Base-by-base conservation (phyloP, 2,888 invertebrate species). In the Pammene fasciana region DNA sequence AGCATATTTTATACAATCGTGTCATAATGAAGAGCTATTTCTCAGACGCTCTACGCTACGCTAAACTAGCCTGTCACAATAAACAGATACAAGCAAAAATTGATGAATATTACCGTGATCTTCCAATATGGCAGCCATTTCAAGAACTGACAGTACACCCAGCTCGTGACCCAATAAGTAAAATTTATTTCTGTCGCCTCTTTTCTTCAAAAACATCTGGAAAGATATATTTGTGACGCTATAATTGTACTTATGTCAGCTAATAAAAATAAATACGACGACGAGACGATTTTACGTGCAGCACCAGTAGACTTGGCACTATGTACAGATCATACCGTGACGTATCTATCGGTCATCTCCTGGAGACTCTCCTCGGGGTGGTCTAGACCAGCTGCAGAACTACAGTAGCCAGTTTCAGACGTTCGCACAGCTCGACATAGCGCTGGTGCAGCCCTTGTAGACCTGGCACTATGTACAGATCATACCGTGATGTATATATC, bases 91-190 rank as follows among this genome's bases (percentile, higher is more conserved):
- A 11, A 52, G 13, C n/a, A 13, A 26, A 13, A 52, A 34, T n/a
- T n/a, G 4, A 46, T 45, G 14, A n/a, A 67, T 7, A 6, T 46
- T 78, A 88, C 88, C 88, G n/a, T 75, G 65, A 1, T 81, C 71
- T 76, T 89, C 88, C n/a, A 89, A 76, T 50, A 86, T 79, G 0
- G 79, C 75, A 14, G 85, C 86, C 67, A 86, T 72, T 74, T 87
- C 85, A 34, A 88, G 71, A n/a, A 85, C 86, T 0, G 85, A 72
- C 10, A 76, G n/a, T 0, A 85, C 78, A 8, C 88, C 88, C 56
- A 79, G 78, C 72, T 88, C 87, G 41, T 83, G 88, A 3, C 87
- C 88, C 67, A 87, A 18, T 3, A 89, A 70, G 70, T 84, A 81
- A 65, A 87, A 88, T 0, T 68, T 75, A 0, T 81, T 75, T 34